Evolutionary conservation across 2,888 invertebrate genomes (phyloP).

Genomic region (Thera obeliscata): DNA sequence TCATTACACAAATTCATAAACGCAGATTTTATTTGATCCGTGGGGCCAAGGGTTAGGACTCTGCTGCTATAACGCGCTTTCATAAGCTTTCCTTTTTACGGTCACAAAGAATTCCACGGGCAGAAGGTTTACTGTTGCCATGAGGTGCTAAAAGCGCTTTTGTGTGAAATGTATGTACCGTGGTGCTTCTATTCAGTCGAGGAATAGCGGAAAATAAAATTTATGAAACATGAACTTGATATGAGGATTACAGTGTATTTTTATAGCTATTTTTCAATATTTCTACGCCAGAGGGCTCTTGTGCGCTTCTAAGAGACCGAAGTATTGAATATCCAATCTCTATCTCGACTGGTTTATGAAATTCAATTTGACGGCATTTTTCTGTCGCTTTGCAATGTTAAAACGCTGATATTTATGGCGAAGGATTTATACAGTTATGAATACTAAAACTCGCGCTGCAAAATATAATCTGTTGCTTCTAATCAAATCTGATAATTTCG

Average conservation of each 20-base stretch:
- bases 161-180: slow-evolving; percentile 59
- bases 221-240: slow-evolving; percentile 61
- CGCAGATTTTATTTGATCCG: slow-evolving; percentile 50
- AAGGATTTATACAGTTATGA: slow-evolving; percentile 1
- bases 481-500: slow-evolving; percentile 8
- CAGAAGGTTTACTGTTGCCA: slow-evolving; percentile 59
- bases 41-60: slow-evolving; percentile 39
- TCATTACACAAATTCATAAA: slow-evolving; percentile 52
- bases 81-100: slow-evolving; percentile 59
- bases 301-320: slow-evolving; percentile 10
- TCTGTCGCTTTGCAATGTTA: slow-evolving; percentile 5
- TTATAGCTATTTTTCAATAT: slow-evolving; percentile 33
- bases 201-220: slow-evolving; percentile 61
- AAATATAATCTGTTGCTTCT: slow-evolving; percentile 1
- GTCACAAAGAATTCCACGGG: slow-evolving; percentile 60
- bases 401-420: slow-evolving; percentile 1
- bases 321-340: slow-evolving; percentile 28
- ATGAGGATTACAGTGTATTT: slow-evolving; percentile 31
- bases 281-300: slow-evolving; percentile 18
- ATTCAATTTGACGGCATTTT: slow-evolving; percentile 14
- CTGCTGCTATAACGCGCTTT: slow-evolving; percentile 56
- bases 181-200: slow-evolving; percentile 62
- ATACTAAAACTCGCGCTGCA: not conserved
- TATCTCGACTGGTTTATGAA: slow-evolving; percentile 9
- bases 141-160: slow-evolving; percentile 65